Conservation (phyloP, 2,888 invertebrate species). For the Acleris cristana region DNA sequence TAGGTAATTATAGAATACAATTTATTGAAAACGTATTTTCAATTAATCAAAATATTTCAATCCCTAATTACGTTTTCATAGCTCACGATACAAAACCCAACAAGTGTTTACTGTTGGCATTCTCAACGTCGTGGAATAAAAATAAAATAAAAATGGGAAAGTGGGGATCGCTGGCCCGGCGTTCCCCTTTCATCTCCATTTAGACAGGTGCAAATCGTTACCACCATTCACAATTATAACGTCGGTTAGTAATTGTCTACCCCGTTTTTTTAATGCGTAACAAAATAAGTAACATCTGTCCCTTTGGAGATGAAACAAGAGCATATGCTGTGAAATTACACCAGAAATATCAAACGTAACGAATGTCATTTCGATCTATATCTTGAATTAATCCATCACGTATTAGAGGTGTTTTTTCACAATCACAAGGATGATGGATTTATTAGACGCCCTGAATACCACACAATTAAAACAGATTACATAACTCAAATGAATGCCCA, state of each 20-base stretch:
- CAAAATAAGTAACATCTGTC: background rate
- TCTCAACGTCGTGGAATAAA: constrained; percentile 11
- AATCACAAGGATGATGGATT: background rate
- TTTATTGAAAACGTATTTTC: constrained; percentile 22
- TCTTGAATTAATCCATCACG: background rate
- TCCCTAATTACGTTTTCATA: constrained; percentile 7
- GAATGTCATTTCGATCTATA: too few species aligned
- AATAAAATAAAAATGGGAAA: constrained; percentile 47
- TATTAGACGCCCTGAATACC: background rate
- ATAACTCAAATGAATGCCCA: background rate
- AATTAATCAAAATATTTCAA: background rate
- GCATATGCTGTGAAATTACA: constrained; percentile 4
- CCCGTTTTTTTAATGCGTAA: background rate
- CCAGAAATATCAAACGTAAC: background rate
- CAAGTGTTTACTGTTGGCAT: constrained; percentile 54
- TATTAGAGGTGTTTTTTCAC: constrained; percentile 1
- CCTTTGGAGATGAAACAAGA: background rate
- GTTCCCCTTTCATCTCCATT: constrained; percentile 3
- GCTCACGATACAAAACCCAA: constrained; percentile 54
- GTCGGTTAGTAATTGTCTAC: background rate
- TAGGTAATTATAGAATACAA: constrained; percentile 10
- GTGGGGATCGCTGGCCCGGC: constrained; percentile 42
- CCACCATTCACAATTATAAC: background rate
- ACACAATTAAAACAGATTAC: background rate
- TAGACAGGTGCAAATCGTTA: constrained; percentile 1